Evolutionary conservation across 2,113 vertebrate species (phyloP).

Genomic region (Macrotis lagotis): DNA sequence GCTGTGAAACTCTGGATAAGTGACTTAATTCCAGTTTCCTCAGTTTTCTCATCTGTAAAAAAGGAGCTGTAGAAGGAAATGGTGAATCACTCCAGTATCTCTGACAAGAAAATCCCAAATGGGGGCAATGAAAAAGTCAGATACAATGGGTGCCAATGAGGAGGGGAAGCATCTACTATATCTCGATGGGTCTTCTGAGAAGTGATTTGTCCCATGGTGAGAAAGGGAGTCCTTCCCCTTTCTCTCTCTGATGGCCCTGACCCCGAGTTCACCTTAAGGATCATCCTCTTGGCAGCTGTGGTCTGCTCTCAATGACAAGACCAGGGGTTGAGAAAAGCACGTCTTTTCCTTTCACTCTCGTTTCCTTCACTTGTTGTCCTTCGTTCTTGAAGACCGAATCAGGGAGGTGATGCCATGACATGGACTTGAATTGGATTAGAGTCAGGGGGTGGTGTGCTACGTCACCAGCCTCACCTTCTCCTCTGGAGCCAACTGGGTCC

Average conservation of each 20-base stretch:
- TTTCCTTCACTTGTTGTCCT: constrained; percentile 1
- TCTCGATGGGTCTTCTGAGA: neutral
- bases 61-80: neutral
- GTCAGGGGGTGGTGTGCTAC: no score
- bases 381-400: constrained; percentile 1
- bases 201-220: rapidly evolving
- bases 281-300: neutral
- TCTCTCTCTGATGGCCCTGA: neutral
- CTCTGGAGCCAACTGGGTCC: no score
- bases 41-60: neutral
- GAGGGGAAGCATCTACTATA: neutral
- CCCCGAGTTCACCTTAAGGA: no score
- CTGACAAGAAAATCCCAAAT: neutral
- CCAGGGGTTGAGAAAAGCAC: neutral
- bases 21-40: neutral
- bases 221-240: neutral
- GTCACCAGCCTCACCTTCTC: no score
- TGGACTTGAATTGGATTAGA: no score
- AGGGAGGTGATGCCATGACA: no score
- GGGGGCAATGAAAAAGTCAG: no score
- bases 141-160: neutral
- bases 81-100: neutral
- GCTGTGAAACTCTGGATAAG: neutral
- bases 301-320: neutral
- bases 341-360: neutral